These are phyloP conservation scores for Smutsia gigantea DNA, from an alignment of 2,797 vertebrate genomes.

Conservation along the genomic window DNA sequence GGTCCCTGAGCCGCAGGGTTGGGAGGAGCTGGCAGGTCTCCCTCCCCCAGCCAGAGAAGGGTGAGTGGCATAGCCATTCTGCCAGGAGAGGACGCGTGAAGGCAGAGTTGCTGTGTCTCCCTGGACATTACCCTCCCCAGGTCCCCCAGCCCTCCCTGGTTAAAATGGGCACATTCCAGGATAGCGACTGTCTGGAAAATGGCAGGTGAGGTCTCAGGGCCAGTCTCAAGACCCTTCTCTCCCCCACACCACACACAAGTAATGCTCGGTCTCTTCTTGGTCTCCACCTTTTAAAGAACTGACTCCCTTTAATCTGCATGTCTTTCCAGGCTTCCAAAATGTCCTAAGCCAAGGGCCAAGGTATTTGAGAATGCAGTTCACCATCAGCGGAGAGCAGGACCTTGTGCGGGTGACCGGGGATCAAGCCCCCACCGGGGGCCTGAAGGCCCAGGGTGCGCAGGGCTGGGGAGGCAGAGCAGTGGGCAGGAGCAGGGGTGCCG, in stretches of 20 bases:
- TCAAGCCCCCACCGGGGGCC: fast-evolving
- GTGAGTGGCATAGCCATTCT: background rate
- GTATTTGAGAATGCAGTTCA: background rate
- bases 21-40: background rate
- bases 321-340: background rate
- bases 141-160: background rate
- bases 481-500: background rate
- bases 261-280: background rate
- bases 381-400: background rate
- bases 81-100: background rate
- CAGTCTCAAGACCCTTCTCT: background rate
- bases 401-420: background rate
- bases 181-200: background rate
- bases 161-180: background rate
- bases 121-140: fast-evolving
- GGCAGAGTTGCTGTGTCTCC: background rate
- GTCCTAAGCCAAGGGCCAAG: background rate
- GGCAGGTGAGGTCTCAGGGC: background rate
- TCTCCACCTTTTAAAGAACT: background rate
- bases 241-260: background rate
- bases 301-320: background rate
- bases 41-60: background rate
- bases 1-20: background rate
- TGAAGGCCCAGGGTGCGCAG: background rate
- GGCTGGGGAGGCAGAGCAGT: background rate